These are phyloP conservation scores for Chrysotoxum bicinctum DNA, from an alignment of 2,888 invertebrate genomes.

Conservation along the genomic window DNA sequence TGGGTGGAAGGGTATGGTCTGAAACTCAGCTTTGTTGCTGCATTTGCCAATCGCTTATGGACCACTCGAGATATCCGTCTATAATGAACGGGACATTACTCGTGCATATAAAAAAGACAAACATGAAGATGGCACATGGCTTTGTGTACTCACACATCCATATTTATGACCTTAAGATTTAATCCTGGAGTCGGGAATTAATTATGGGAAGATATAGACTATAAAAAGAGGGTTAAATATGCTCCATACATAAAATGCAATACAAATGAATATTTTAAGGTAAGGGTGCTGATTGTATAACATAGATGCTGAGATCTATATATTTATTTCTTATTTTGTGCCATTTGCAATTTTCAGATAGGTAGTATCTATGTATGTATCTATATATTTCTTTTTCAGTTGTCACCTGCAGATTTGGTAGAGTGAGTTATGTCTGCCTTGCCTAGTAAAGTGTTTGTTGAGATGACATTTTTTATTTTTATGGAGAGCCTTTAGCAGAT, in stretches of 20 bases:
- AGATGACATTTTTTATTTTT: neutral
- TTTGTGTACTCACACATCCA: constrained; percentile 47
- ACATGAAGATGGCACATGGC: constrained; percentile 53
- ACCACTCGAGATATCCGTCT: constrained; percentile 44
- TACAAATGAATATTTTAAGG: constrained; percentile 34
- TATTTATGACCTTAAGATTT: constrained; percentile 71
- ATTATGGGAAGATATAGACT: constrained; percentile 26
- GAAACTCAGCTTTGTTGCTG: constrained; percentile 16
- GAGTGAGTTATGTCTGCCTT: constrained; percentile 48
- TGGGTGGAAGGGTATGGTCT: neutral
- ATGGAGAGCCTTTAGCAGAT: neutral
- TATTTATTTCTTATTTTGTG: constrained; percentile 43
- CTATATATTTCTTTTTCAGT: constrained; percentile 43
- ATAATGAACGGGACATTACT: constrained; percentile 36
- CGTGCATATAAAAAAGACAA: constrained; percentile 28
- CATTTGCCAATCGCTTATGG: constrained; percentile 62
- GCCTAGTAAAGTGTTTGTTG: constrained; percentile 18
- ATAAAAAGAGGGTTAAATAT: constrained; percentile 22
- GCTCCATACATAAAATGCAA: constrained; percentile 15
- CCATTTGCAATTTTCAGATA: constrained; percentile 42
- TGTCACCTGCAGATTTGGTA: constrained; percentile 69
- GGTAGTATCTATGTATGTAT: no score
- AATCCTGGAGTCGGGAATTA: constrained; percentile 62
- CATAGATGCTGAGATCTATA: neutral
- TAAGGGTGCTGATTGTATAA: neutral